These are phyloP conservation scores for Oncorhynchus masou DNA, from an alignment of 2,113 vertebrate genomes.

Conservation along the genomic window DNA sequence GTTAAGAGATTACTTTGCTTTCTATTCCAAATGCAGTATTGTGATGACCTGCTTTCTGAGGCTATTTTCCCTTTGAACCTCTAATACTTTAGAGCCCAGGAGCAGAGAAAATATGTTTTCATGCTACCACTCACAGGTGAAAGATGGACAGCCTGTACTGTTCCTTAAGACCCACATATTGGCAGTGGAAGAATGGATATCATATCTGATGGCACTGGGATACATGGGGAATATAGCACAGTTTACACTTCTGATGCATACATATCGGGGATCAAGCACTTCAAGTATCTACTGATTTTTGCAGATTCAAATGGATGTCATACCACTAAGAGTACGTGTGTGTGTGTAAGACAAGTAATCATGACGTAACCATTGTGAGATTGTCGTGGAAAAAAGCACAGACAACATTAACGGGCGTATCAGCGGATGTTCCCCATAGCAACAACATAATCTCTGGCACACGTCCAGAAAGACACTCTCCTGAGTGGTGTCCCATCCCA, in stretches of 20 bases:
- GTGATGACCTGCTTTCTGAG: neutral
- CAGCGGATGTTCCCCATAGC: slow-evolving; percentile 33
- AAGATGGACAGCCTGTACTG: neutral
- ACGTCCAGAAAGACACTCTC: slow-evolving; percentile 54
- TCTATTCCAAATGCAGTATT: slow-evolving; percentile 5
- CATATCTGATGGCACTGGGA: neutral
- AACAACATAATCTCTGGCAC: slow-evolving; percentile 64
- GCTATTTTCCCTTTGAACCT: slow-evolving; percentile 11
- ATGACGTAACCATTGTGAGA: neutral
- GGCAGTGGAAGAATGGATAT: too few species aligned
- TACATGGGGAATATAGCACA: neutral
- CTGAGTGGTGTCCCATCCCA: slow-evolving; percentile 50
- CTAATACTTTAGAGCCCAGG: slow-evolving; percentile 17
- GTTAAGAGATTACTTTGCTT: slow-evolving; percentile 39
- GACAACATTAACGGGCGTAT: neutral
- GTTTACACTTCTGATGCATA: neutral
- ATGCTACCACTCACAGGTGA: neutral
- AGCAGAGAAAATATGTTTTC: neutral
- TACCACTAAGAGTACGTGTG: neutral
- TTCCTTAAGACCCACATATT: neutral
- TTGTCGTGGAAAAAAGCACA: neutral
- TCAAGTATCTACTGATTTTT: neutral
- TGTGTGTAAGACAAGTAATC: neutral
- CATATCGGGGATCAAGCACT: neutral
- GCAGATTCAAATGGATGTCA: neutral